Percentiles rank a stretch among this genome's conserved stretches.
phyloP scores from a whole-genome alignment of 2,888 invertebrate species.

The Chamaedrilus cognettii region DNA sequence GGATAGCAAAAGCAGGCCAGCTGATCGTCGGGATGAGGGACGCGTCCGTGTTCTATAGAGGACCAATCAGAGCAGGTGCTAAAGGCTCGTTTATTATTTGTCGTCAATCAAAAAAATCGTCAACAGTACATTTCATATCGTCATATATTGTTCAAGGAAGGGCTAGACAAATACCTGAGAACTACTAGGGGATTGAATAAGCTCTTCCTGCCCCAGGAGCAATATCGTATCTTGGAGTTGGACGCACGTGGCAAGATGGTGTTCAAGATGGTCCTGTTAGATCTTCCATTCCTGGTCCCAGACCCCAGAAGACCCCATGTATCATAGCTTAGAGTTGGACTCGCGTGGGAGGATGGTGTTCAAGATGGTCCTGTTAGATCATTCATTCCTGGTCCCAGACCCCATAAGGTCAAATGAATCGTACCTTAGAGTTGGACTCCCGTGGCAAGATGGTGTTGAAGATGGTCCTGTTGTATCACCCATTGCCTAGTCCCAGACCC shows the following conservation, averaged over 20 bases:
- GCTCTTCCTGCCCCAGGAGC: too few species aligned
- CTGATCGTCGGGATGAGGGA: constrained; percentile 90
- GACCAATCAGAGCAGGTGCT: neutral
- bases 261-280: too few species aligned
- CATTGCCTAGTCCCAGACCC: neutral
- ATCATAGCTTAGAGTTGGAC: neutral
- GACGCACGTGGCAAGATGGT: neutral
- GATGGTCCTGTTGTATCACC: too few species aligned
- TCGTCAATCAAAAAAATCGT: neutral
- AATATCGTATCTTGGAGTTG: neutral
- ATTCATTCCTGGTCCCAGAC: too few species aligned
- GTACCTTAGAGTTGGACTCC: neutral
- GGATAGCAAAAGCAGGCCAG: constrained; percentile 98
- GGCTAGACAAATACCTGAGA: too few species aligned
- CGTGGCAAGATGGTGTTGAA: neutral
- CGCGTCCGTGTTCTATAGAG: constrained; percentile 70
- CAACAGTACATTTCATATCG: too few species aligned
- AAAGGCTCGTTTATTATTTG: neutral
- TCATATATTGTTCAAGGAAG: too few species aligned
- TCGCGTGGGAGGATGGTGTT: neutral
- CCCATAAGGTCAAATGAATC: too few species aligned
- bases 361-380: too few species aligned
- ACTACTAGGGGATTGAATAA: too few species aligned
- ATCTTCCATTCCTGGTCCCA: too few species aligned
- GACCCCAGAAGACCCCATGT: too few species aligned